These are phyloP conservation scores for Xerus rutilus DNA, from an alignment of 2,797 vertebrate genomes.

Conservation along the genomic window DNA sequence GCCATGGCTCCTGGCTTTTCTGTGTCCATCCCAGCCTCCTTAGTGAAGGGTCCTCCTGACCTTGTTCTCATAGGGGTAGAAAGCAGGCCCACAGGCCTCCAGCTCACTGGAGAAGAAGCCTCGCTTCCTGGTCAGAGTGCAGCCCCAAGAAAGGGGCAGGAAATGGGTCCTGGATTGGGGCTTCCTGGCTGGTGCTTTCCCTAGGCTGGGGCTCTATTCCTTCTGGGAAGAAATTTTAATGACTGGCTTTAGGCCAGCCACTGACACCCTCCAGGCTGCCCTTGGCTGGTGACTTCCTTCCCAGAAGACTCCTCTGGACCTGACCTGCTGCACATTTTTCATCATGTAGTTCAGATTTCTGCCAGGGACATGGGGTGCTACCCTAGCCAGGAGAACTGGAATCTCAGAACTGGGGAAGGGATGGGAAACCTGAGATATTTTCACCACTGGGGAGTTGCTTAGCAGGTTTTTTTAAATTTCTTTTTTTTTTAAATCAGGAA, in stretches of 20 bases:
- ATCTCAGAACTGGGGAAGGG: not conserved
- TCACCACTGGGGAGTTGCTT: not conserved
- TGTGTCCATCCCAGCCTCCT: not conserved
- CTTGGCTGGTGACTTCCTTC: slow-evolving; percentile 12
- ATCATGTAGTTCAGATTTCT: not conserved
- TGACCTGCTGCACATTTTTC: not conserved
- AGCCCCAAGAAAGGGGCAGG: too few species aligned
- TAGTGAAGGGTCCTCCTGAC: not conserved
- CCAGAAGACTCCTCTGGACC: not conserved
- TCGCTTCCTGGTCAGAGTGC: not conserved
- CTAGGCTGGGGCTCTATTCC: not conserved
- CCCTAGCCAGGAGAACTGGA: not conserved
- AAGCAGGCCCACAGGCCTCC: not conserved
- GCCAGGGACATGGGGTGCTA: not conserved
- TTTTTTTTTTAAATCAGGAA: not conserved
- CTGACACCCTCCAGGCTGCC: not conserved
- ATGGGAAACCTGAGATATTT: not conserved
- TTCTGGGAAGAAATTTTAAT: slow-evolving; percentile 67
- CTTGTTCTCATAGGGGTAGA: fast-evolving
- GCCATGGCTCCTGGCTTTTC: not conserved
- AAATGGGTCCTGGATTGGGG: not conserved
- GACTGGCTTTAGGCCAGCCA: not conserved
- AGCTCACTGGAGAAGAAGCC: not conserved
- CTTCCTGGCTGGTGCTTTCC: not conserved
- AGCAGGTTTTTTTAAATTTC: not conserved